A percentile compares a stretch with the other conserved stretches of the same genome.
Conservation (phyloP, 2,888 invertebrate species). For the Melieria picta region DNA sequence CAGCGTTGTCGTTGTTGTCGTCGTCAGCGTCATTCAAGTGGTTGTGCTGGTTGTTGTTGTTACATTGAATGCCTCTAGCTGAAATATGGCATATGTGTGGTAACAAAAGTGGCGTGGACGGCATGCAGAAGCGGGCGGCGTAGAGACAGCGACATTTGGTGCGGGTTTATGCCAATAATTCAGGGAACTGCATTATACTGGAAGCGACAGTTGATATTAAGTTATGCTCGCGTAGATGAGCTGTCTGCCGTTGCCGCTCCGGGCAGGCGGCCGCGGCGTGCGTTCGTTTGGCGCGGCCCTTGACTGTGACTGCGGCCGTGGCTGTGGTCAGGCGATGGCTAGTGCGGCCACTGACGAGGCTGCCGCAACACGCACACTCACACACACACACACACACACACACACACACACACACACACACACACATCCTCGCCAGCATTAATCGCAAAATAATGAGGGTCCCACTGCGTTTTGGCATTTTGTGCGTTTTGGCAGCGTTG, state of each 20-base stretch:
- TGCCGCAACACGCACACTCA: conserved; percentile 11
- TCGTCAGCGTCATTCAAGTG: not conserved
- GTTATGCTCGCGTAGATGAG: conserved; percentile 19
- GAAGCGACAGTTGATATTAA: conserved; percentile 33
- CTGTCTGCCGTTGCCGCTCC: conserved; percentile 6
- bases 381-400: not conserved
- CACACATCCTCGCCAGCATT: conserved; percentile 19
- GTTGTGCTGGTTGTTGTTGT: conserved; percentile 11
- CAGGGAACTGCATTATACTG: conserved; percentile 24
- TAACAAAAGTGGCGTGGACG: conserved; percentile 13
- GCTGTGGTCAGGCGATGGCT: too few species aligned
- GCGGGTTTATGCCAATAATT: conserved; percentile 15
- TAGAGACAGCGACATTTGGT: not conserved
- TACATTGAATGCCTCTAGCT: conserved; percentile 18
- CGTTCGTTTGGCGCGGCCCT: not conserved
- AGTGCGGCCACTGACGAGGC: not conserved
- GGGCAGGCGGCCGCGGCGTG: not conserved
- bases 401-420: conserved; percentile 5
- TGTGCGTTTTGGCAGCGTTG: conserved; percentile 3
- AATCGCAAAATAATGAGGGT: conserved; percentile 36
- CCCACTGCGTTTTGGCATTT: not conserved
- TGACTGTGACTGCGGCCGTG: not conserved
- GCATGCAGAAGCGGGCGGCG: not conserved
- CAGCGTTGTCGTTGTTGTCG: conserved; percentile 22
- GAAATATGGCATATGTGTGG: not conserved